Evolutionary conservation across 2,888 invertebrate genomes (phyloP).

Genomic region (Leptopilina myrica): DNA sequence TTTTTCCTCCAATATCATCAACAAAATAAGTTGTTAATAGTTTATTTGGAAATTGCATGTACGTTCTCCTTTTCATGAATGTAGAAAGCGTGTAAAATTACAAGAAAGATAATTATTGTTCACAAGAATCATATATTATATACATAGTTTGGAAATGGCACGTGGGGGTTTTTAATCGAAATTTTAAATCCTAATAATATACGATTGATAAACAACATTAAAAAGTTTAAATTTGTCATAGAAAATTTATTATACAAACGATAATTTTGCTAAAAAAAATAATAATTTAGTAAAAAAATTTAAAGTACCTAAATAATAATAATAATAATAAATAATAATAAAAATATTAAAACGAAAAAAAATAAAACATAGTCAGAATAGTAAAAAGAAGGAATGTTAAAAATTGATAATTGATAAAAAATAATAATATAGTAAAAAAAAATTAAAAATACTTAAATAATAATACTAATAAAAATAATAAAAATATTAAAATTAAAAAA

Average conservation of each 20-base stretch:
- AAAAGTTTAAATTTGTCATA: not conserved
- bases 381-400: too few relatives aligned
- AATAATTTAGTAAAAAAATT: not conserved
- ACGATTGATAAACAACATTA: not conserved
- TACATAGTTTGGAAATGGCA: not conserved
- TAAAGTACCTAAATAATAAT: not conserved
- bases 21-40: slow-evolving; percentile 31
- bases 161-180: not conserved
- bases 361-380: too few relatives aligned
- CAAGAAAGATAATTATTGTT: slow-evolving; percentile 56
- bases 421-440: too few relatives aligned
- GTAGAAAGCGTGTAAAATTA: slow-evolving; percentile 71
- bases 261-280: not conserved
- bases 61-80: slow-evolving; percentile 35
- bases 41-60: slow-evolving; percentile 40
- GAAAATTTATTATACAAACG: not conserved
- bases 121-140: not conserved
- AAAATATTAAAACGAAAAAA: too few relatives aligned
- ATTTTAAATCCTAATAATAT: not conserved
- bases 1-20: too few relatives aligned
- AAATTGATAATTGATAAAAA: too few relatives aligned
- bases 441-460: too few relatives aligned
- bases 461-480: too few relatives aligned
- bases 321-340: too few relatives aligned
- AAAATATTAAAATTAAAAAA: too few relatives aligned